Percentiles rank a stretch among this genome's conserved stretches.
Evolutionary conservation across 2,113 vertebrate species (phyloP).

Genomic region (Apaloderma vittatum): DNA sequence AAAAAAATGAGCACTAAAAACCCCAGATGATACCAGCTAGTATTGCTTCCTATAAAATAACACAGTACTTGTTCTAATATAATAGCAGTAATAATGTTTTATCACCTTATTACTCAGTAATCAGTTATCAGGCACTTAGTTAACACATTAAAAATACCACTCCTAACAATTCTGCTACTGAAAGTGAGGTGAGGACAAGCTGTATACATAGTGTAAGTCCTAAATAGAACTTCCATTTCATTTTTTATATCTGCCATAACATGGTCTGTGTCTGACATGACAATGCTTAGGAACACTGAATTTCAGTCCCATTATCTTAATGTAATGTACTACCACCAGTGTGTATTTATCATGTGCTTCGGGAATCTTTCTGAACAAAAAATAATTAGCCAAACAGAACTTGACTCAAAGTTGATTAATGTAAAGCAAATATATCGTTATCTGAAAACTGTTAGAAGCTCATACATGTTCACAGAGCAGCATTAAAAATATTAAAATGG

Average conservation of each 20-base stretch:
- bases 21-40: not conserved
- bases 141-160: not conserved
- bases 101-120: not conserved
- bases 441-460: not conserved
- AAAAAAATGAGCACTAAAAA: not conserved
- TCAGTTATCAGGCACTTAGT: not conserved
- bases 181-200: not conserved
- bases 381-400: not conserved
- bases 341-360: not conserved
- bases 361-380: not conserved
- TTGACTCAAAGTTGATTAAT: not conserved
- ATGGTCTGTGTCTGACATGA: not conserved
- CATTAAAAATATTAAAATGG: not conserved
- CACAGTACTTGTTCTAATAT: not conserved
- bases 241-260: not conserved
- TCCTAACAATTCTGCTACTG: not conserved
- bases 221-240: not conserved
- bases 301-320: not conserved
- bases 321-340: not conserved
- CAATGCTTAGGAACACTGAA: not conserved
- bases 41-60: not conserved
- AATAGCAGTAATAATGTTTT: not conserved
- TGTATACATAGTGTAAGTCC: not conserved
- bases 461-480: not conserved
- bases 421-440: not conserved